Conservation (phyloP, 64 coral and sea anemone species). For the Porites australiensis region DNA sequence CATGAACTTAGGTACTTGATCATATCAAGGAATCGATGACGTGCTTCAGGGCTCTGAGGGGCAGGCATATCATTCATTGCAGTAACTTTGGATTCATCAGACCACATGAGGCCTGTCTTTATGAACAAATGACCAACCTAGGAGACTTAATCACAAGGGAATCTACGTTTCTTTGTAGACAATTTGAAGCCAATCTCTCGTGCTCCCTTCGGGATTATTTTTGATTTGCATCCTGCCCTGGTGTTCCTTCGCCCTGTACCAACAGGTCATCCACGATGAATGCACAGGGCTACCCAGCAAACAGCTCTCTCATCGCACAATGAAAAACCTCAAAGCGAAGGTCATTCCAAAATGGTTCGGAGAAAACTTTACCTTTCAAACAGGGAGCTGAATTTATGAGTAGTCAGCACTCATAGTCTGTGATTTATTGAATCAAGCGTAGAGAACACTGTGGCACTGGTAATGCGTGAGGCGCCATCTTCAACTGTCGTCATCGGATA, state of each 20-base stretch:
- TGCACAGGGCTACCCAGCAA: slow-evolving; percentile 11
- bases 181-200: slow-evolving; percentile 16
- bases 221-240: slow-evolving; percentile 18
- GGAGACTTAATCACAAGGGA: background rate
- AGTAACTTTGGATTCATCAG: too few species aligned
- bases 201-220: slow-evolving; percentile 22
- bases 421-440: slow-evolving; percentile 45
- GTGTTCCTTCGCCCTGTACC: background rate
- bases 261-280: slow-evolving; percentile 41
- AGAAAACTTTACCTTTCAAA: slow-evolving; percentile 36
- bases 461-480: slow-evolving; percentile 22
- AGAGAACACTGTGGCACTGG: slow-evolving; percentile 42
- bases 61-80: too few species aligned
- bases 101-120: too few species aligned
- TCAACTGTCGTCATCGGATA: slow-evolving; percentile 57
- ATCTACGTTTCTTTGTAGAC: slow-evolving; percentile 45
- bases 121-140: slow-evolving; percentile 21
- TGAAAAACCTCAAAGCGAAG: slow-evolving; percentile 39
- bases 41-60: too few species aligned
- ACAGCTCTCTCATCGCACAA: slow-evolving; percentile 30
- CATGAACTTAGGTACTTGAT: too few species aligned
- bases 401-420: slow-evolving; percentile 16
- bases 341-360: slow-evolving; percentile 31
- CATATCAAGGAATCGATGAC: too few species aligned
- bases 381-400: slow-evolving; percentile 49